Conservation (phyloP, 1,140 invertebrate species). For the Sycophila sp. region DNA sequence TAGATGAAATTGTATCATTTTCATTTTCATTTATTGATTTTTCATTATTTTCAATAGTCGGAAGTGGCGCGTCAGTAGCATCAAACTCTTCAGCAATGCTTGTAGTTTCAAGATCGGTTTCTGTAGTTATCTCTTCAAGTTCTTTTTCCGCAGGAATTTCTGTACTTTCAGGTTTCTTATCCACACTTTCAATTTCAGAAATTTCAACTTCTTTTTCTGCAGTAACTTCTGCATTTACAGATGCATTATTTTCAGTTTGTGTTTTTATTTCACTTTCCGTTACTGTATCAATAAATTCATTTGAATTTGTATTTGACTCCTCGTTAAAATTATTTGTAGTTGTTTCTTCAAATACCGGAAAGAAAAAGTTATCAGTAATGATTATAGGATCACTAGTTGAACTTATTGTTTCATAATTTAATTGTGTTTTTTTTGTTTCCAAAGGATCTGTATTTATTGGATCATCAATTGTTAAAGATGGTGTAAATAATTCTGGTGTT, state of each 20-base stretch:
- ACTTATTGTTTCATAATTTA: conserved; percentile 9
- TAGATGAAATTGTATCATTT: background rate
- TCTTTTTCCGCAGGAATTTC: background rate
- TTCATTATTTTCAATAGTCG: conserved; percentile 11
- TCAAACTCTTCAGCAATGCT: no score
- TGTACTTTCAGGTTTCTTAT: background rate
- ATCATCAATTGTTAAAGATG: background rate
- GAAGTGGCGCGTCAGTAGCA: no score
- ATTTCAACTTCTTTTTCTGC: conserved; percentile 39
- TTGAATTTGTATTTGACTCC: conserved; percentile 42
- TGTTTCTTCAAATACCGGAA: conserved; percentile 46
- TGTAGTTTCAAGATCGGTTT: no score
- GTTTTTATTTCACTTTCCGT: background rate
- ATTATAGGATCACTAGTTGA: conserved; percentile 52
- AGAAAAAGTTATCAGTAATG: conserved; percentile 64
- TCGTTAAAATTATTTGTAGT: conserved; percentile 43
- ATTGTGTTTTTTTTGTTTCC: background rate
- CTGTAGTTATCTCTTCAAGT: background rate
- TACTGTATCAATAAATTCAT: conserved; percentile 9
- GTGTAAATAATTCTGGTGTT: conserved; percentile 3
- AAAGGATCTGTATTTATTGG: background rate
- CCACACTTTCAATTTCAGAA: background rate
- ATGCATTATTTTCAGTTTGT: background rate
- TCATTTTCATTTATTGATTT: background rate
- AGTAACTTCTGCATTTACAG: conserved; percentile 17